Base-by-base conservation (phyloP, 2,797 vertebrate genomes). In the Urocyon cinereoargenteus region DNA sequence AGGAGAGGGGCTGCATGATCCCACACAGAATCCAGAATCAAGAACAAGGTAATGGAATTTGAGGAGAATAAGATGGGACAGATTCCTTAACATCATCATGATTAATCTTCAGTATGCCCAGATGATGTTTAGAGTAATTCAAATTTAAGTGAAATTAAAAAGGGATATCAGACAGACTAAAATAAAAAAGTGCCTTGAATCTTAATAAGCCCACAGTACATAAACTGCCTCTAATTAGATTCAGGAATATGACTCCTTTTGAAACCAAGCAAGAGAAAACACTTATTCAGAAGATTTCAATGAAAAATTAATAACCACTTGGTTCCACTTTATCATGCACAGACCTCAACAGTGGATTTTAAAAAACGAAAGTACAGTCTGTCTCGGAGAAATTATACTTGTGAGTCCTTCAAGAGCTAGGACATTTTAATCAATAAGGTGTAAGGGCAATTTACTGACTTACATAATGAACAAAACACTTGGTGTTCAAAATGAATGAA, bases 371-470 rank as follows among this genome's bases (percentile, higher is more conserved):
- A 98, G 96, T 53, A 81, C 36, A 97, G 77, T 36, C 87, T 94
- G 88, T 86, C 95, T 92, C 66, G 68, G 53, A 96, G 91, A 98
- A 28, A 97, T 83, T 92, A 93, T 31, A 95, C 55, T 97, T 95
- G 77, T 96, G 97, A 97, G 94, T 97, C 96, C 92, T 97, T 97
- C 90, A 97, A 96, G 86, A 90, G 79, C 78, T 96, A 89, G 97
- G 21, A 95, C 66, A 98, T 97, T 98, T 98, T 98, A 97, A 98
- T 98, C 94, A 97, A 98, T 98, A 98, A 98, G 96, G 88, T 90
- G 15, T 53, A 94, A 97, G 91, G 66, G 36, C 62, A 97, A 98
- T 97, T 98, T 96, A 97, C 73, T 93, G 81, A 51, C 98, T 97
- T 90, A 92, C 72, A 93, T 85, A 94, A 83, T 91, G 91, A 98